A percentile compares a stretch with the other conserved stretches of the same genome.
Evolutionary conservation across 2,888 invertebrate genomes (phyloP).

Genomic region (Sepioteuthis lessoniana): DNA sequence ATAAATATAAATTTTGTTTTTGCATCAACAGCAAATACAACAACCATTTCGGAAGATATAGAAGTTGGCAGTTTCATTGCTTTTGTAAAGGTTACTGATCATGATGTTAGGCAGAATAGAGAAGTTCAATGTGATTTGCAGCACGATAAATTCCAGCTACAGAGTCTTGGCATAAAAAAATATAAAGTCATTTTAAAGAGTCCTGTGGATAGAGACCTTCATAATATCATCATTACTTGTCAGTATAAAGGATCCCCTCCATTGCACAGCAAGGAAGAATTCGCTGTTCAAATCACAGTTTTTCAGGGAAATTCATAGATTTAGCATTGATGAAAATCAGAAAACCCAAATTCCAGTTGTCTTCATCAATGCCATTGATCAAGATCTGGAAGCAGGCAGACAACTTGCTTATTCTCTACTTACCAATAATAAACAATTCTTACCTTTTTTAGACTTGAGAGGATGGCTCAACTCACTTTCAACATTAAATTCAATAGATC

Average conservation of each 20-base stretch:
- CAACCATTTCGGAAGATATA: too few species aligned
- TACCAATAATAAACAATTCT: neutral
- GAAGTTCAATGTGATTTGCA: neutral
- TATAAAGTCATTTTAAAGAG: neutral
- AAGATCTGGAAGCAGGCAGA: neutral
- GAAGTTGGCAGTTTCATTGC: neutral
- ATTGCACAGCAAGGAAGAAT: neutral
- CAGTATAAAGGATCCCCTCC: neutral
- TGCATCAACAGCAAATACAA: too few species aligned
- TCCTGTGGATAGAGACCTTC: neutral
- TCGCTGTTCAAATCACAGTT: neutral
- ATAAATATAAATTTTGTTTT: too few species aligned
- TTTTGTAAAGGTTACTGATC: neutral
- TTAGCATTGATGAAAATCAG: neutral
- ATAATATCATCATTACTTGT: neutral
- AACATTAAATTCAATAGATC: slow-evolving; percentile 4
- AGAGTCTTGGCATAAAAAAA: neutral
- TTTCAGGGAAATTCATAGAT: neutral
- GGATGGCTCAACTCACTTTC: neutral
- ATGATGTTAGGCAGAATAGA: neutral
- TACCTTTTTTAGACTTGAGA: neutral
- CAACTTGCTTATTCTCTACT: neutral
- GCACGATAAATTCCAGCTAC: neutral
- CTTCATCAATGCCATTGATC: neutral
- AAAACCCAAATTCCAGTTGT: slow-evolving; percentile 11